These are phyloP conservation scores for Steatornis caripensis DNA, from an alignment of 2,113 vertebrate species.

Conservation along the genomic window DNA sequence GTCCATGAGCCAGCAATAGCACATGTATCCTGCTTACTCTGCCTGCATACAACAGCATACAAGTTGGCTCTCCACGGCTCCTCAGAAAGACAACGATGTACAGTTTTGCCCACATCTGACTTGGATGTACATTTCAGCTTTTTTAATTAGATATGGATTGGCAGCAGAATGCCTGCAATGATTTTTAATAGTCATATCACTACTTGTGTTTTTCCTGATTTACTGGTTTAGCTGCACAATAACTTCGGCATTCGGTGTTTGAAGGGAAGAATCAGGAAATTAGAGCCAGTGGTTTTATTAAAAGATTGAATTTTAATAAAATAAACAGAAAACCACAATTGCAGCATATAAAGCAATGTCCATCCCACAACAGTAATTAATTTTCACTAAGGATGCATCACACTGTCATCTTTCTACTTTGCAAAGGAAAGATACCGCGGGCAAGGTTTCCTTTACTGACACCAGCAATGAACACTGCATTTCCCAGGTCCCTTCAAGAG, in stretches of 20 bases:
- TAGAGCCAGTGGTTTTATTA: background rate
- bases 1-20: accelerated
- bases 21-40: background rate
- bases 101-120: background rate
- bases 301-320: background rate
- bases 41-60: background rate
- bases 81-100: background rate
- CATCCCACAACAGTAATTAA: background rate
- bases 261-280: conserved; percentile 21
- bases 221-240: background rate
- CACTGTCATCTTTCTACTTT: background rate
- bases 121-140: background rate
- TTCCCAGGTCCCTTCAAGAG: background rate
- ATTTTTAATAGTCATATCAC: background rate
- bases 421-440: background rate
- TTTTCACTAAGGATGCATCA: background rate
- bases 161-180: background rate
- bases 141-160: background rate
- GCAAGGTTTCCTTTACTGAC: background rate
- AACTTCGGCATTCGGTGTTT: background rate
- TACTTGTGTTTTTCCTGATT: background rate
- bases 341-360: background rate
- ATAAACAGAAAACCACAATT: background rate
- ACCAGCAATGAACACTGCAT: background rate
- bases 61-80: background rate